Evolutionary conservation across 2,113 vertebrate genomes (phyloP).

Genomic region (Mesocricetus auratus): DNA sequence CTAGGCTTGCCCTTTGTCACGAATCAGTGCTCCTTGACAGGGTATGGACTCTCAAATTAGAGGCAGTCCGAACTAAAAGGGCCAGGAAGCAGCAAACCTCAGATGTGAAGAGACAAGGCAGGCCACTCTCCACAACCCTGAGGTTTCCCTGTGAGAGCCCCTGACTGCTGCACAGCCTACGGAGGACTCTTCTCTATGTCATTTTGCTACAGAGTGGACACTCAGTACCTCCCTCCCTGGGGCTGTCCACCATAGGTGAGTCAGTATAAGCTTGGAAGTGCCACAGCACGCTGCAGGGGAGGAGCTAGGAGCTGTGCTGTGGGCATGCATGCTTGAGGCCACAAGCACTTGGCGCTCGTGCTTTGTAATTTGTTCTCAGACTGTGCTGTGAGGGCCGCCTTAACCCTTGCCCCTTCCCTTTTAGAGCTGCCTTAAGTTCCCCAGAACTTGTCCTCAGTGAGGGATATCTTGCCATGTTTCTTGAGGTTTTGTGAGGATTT

Average conservation of each 20-base stretch:
- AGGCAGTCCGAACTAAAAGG: not conserved
- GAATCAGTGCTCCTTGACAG: not conserved
- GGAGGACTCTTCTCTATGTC: not conserved
- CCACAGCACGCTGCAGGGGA: not conserved
- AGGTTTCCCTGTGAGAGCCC: not conserved
- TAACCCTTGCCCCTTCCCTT: slow-evolving; percentile 71
- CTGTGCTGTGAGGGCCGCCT: slow-evolving; percentile 76
- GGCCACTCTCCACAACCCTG: not conserved
- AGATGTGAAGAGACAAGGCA: not conserved
- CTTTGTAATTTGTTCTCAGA: slow-evolving; percentile 57
- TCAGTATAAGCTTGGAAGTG: not conserved
- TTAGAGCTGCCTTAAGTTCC: slow-evolving; percentile 79
- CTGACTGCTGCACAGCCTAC: not conserved
- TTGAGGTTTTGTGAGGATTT: slow-evolving; percentile 56
- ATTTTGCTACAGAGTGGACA: not conserved
- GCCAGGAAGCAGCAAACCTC: not conserved
- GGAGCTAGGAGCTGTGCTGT: slow-evolving; percentile 18
- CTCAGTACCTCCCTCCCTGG: not conserved
- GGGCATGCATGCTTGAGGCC: slow-evolving; percentile 2
- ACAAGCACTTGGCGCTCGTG: slow-evolving; percentile 5
- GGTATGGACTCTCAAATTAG: not conserved
- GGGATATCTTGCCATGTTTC: slow-evolving; percentile 40
- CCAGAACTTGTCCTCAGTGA: slow-evolving; percentile 58
- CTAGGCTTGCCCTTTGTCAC: slow-evolving; percentile 14
- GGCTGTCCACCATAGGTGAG: not conserved